Base-by-base conservation (phyloP, 2,888 invertebrate genomes). In the Griposia aprilina region DNA sequence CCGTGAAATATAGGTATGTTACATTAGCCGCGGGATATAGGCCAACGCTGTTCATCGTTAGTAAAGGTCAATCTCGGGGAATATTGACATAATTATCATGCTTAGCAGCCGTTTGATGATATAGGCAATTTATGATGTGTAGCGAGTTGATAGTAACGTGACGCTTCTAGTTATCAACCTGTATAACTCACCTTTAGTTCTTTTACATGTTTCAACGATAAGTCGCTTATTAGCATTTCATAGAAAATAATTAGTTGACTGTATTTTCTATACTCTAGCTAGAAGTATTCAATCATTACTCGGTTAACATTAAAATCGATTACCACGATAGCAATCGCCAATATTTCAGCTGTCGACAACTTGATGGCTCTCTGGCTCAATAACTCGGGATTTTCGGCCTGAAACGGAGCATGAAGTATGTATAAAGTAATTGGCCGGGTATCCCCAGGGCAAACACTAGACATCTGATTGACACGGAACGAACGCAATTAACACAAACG, bases 401-500 rank as follows among this genome's bases (percentile, higher is more conserved):
- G 45, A 73, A 68, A 52, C 13, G 36, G 69, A 82, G 52, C 57
- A 63, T 62, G 67, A 73, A 86, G 73, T 70, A 74, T 82, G 57
- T 76, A 80, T 63, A 66, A 36, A 66, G 69, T 83, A 83, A 85
- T 74, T 69, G 65, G 45, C 20, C 1, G 59, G 50, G 50, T 50
- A 63, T 87, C 76, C 72, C 87, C 55, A 45, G 70, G 70, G 85
- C 5, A 62, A 66, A 69, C 74, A 80, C 36, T 57, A 67, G 71
- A 69, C 81, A 78, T 71, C 65, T 87, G 82, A 85, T 81, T 87
- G 82, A 87, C 85, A 85, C 63, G 74, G 74, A 84, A 80, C 82
- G 76, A 73, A 75, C 55, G 57, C 81, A 76, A 76, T 85, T 85
- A 87, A 80, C 76, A 76, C 74, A 85, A 87, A 63, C 76, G 87